These are phyloP conservation scores for Pseudotriccus pelzelni DNA, from an alignment of 2,797 vertebrate species.

Conservation along the genomic window DNA sequence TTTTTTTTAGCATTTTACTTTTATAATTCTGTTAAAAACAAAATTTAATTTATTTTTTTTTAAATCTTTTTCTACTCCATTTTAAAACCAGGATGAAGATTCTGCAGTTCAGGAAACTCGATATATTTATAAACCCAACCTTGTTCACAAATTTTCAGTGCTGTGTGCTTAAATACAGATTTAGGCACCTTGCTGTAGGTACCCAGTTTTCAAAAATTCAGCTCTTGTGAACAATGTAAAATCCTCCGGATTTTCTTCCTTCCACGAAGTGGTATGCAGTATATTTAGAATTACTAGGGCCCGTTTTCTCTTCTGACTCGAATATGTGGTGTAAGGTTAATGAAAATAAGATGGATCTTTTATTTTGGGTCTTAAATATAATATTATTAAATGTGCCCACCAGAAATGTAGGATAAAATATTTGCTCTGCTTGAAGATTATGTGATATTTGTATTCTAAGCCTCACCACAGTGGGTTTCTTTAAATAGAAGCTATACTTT, in stretches of 20 bases:
- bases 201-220: background rate
- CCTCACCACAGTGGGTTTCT: conserved; percentile 79
- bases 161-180: background rate
- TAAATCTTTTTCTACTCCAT: background rate
- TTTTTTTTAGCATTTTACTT: too few relatives aligned
- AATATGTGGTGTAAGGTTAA: conserved; percentile 27
- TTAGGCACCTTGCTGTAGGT: conserved; percentile 4
- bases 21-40: background rate
- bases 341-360: conserved; percentile 60
- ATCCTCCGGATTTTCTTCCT: conserved; percentile 6
- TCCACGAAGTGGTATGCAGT: background rate
- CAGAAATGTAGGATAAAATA: conserved; percentile 72
- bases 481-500: conserved; percentile 82
- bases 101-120: background rate
- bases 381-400: conserved; percentile 65
- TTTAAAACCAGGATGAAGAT: background rate
- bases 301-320: background rate
- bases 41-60: background rate
- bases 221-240: background rate
- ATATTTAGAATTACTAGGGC: background rate
- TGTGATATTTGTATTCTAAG: conserved; percentile 79
- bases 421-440: conserved; percentile 73
- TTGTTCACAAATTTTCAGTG: background rate
- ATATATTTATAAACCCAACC: background rate
- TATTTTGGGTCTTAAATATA: conserved; percentile 51